Evolutionary conservation across 2,888 invertebrate genomes (phyloP).

Genomic region (Nowickia ferox): DNA sequence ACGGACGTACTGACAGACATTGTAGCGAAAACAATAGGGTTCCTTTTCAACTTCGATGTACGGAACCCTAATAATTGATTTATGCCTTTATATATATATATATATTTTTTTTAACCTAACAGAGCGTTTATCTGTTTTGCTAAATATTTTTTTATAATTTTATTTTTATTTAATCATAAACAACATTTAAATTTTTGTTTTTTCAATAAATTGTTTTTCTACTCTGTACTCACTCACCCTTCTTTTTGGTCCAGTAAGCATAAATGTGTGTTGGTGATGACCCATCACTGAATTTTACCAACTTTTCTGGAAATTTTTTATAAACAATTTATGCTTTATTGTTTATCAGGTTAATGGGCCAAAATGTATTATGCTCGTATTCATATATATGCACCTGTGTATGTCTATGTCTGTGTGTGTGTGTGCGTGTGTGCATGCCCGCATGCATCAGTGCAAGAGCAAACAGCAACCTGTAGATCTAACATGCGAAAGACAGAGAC

Average conservation of each 20-base stretch:
- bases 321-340: conserved; percentile 33
- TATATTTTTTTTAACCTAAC: background rate
- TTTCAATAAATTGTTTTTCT: background rate
- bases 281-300: conserved; percentile 43
- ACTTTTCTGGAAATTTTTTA: conserved; percentile 24
- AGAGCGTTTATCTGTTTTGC: background rate
- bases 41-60: too few relatives aligned
- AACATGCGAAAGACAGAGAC: background rate
- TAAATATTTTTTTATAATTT: background rate
- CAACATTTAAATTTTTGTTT: background rate
- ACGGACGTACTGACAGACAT: too few relatives aligned
- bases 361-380: conserved; percentile 31
- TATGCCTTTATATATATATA: background rate
- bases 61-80: too few relatives aligned
- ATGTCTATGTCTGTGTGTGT: background rate
- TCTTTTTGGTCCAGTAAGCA: background rate
- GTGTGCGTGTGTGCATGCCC: background rate
- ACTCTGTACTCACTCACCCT: background rate
- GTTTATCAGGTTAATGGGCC: conserved; percentile 60
- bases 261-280: conserved; percentile 39
- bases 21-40: too few relatives aligned
- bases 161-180: conserved; percentile 40
- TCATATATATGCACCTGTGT: background rate
- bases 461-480: conserved; percentile 48
- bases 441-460: background rate